Conservation (phyloP, 2,113 vertebrate genomes). For the Dicaeum eximium region DNA sequence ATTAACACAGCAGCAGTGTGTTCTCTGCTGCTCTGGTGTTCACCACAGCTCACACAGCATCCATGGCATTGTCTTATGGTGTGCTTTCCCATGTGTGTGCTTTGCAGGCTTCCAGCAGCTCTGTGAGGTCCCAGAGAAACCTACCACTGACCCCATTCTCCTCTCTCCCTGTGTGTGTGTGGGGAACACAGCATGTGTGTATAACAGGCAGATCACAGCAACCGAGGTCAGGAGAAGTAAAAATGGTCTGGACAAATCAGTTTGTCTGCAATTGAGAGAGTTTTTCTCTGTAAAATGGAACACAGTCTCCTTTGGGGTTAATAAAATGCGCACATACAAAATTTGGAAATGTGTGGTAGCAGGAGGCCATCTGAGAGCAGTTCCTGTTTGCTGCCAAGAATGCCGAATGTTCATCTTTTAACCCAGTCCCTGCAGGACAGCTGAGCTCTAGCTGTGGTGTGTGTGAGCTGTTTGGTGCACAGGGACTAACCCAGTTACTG, state of each 20-base stretch:
- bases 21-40: not conserved
- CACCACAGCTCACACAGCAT: accelerated
- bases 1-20: not conserved
- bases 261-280: not conserved
- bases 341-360: not conserved
- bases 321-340: not conserved
- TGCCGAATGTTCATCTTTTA: not conserved
- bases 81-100: not conserved
- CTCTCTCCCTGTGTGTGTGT: not conserved
- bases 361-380: not conserved
- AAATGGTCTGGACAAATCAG: not conserved
- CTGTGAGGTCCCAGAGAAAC: not conserved
- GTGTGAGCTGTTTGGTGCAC: not conserved
- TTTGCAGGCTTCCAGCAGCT: not conserved
- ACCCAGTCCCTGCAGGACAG: not conserved
- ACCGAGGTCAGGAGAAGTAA: not conserved
- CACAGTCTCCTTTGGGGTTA: not conserved
- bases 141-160: not conserved
- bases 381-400: not conserved
- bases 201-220: not conserved
- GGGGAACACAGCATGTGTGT: not conserved
- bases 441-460: not conserved
- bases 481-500: not conserved
- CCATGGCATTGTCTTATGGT: accelerated
- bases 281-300: not conserved